A percentile compares a stretch with the other conserved stretches of the same genome.
Conservation (phyloP, 2,113 vertebrate genomes). For the Eonycteris spelaea region DNA sequence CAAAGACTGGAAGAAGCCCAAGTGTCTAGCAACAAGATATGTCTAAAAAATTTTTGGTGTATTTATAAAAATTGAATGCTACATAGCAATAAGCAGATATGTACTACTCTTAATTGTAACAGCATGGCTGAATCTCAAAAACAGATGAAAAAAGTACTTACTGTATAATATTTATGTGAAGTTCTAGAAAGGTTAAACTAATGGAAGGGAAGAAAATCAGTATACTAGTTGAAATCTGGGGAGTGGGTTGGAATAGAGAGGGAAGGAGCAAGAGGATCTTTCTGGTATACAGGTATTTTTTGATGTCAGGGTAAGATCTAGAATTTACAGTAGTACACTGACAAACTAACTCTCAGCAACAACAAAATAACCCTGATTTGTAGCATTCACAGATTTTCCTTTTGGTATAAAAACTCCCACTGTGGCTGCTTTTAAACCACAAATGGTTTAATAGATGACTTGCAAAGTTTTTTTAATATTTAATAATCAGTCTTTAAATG, state of each 20-base stretch:
- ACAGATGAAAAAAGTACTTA: neutral
- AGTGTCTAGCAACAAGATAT: neutral
- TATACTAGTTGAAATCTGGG: neutral
- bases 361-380: neutral
- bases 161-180: neutral
- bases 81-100: neutral
- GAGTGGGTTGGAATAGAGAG: neutral
- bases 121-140: neutral
- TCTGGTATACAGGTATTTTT: neutral
- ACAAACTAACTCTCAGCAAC: neutral
- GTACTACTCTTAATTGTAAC: neutral
- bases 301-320: neutral
- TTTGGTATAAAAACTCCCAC: neutral
- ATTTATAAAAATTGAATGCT: neutral
- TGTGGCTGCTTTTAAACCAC: neutral
- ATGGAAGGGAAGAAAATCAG: neutral
- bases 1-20: neutral
- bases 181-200: neutral
- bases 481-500: neutral
- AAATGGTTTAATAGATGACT: neutral
- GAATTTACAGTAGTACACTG: neutral
- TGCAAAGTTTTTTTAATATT: neutral
- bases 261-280: neutral
- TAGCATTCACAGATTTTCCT: neutral
- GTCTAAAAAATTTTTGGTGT: neutral